Base-by-base conservation (phyloP, 2,888 invertebrate species). In the Neoscelio sp. region DNA sequence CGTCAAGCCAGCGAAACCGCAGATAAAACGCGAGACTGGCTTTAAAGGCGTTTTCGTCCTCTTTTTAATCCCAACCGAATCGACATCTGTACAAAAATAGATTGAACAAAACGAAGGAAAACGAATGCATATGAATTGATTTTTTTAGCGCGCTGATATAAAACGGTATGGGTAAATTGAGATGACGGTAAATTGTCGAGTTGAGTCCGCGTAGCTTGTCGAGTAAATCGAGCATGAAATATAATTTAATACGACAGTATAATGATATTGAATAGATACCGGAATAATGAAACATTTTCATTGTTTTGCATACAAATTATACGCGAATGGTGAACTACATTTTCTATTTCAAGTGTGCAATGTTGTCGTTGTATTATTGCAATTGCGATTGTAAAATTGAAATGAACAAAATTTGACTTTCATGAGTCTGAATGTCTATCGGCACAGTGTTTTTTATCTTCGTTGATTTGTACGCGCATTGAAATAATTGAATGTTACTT, bases 231-330 rank as follows among this genome's bases (percentile, higher is more conserved):
- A 71, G 78, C 78, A 71, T 78, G 67, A 65, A 73, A 73, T 78
- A 78, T 71, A 78, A 78, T 78, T 71, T 78, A 78, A 78, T 78
- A 67, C 73, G 78, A 78, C 78, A 78, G 54, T 73, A 52, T 73
- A 67, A 78, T 71, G 70, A 67, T 71, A 71, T 78, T 71, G 65
- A 78, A 78, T 78, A 65, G 71, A 67, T 71, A 40, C 67, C 60
- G 77, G 77, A 78, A 78, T 78, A 67, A 78, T 71, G 71, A 71
- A 71, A 71, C 48, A 71, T 65, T 78, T 71, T 42, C 77, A 71
- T 67, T 78, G 77, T 78, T 78, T 71, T 65, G 77, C 77, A 71
- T 78, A 64, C 70, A 71, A 71, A 70, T 77, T 38, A 38, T 58
- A 40, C n/a, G 26, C 28, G 54, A 52, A 35, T 46, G 42, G 13